Evolutionary conservation across 2,797 vertebrate genomes (phyloP), one percentile per base, ranked within the genome.

Genomic region (Glossophaga mutica): DNA sequence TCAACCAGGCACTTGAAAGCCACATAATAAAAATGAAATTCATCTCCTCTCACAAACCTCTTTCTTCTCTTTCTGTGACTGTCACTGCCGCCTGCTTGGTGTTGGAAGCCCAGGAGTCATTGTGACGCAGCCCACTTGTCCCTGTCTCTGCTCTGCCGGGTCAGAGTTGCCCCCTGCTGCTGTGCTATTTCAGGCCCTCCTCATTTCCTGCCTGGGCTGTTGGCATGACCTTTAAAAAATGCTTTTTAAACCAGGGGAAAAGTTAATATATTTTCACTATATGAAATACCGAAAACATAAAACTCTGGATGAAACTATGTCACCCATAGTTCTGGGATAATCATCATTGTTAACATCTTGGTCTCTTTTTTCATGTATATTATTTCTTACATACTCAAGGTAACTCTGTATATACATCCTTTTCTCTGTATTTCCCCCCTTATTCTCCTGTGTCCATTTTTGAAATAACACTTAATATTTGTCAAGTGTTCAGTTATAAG

Each of bases 151-250:
- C 24, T 91, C 39, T 16, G 9, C 57, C 68, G 4, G 15, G 71
- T 78, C 74, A 24, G 44, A 81, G 50, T 37, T 81, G 59, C 21
- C 65, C 65, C 34, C 29, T 70, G 29, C 44, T 74, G 14, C 2
- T 73, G 15, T 87, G 90, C 88, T 96, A 2, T 92, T 95, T 94
- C 37, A 90, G 46, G 87, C 50, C 19, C 22, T 92, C 24, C 21
- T 55, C 92, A 90, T 93, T 90, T 97, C 93, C 87, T 96, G 71
- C 59, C 50, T 90, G 44, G 50, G 5, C 46, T 92, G 9, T 94
- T 90, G 24, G 39, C 29, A 39, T 55, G 68, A 94, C 71, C 70
- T 89, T 84, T 84, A 24, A 52, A 76, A 86, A 92, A 85, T 70
- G 77, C 57, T 90, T 88, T 96, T 86, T 70, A 84, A 89, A 93